These are phyloP conservation scores for Latrodectus elegans DNA, from an alignment of 2,888 invertebrate genomes.

Conservation along the genomic window DNA sequence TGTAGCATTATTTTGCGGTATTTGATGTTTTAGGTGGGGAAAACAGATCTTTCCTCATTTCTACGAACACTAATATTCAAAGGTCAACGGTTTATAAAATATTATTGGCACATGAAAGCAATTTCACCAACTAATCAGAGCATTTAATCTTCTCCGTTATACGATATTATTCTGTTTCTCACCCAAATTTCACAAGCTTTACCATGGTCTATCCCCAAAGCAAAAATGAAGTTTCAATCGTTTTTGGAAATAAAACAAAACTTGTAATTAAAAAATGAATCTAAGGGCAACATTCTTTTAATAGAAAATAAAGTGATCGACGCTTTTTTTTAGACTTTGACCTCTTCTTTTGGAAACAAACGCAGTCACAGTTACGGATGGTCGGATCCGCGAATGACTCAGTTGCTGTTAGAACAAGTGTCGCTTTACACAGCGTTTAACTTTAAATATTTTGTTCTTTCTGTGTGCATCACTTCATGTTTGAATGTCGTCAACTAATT, in stretches of 20 bases:
- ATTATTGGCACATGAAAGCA: constrained; percentile 15
- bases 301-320: too few relatives aligned
- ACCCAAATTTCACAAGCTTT: too few relatives aligned
- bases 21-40: background rate
- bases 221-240: background rate
- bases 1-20: too few relatives aligned
- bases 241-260: constrained; percentile 17
- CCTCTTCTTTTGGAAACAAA: constrained; percentile 18
- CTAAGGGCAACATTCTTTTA: background rate
- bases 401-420: background rate
- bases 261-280: background rate
- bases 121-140: constrained; percentile 30
- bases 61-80: background rate
- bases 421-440: constrained; percentile 12
- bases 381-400: constrained; percentile 22
- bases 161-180: constrained; percentile 18
- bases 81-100: background rate
- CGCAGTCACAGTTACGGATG: constrained; percentile 52
- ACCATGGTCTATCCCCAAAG: constrained; percentile 1
- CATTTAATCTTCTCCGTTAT: constrained; percentile 45
- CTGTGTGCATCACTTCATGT: background rate
- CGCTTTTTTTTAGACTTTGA: constrained; percentile 17
- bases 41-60: background rate
- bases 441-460: constrained; percentile 8
- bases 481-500: constrained; percentile 9